phyloP scores from a whole-genome alignment of 2,113 vertebrate genomes.

The Triplophysa rosa region DNA sequence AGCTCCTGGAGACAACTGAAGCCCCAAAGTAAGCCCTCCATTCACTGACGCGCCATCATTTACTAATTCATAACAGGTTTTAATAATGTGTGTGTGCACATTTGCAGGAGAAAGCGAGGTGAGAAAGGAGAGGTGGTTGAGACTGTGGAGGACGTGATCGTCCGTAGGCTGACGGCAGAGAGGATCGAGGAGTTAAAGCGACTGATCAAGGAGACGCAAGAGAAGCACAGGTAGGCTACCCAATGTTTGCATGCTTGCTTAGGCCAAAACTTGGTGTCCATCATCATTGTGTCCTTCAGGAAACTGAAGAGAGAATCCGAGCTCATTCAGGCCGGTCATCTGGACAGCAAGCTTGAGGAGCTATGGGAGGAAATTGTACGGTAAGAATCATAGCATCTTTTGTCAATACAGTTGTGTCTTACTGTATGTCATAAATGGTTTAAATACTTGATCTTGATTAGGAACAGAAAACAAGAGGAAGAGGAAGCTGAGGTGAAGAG shows the following conservation, averaged over 20 bases:
- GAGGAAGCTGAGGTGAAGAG: slow-evolving; percentile 90
- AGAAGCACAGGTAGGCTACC: slow-evolving; percentile 84
- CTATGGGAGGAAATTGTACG: slow-evolving; percentile 87
- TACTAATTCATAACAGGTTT: background rate
- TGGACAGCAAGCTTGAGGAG: slow-evolving; percentile 88
- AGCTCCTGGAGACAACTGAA: slow-evolving; percentile 91
- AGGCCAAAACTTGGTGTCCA: background rate
- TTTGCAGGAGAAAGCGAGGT: slow-evolving; percentile 86
- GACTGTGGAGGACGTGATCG: slow-evolving; percentile 95
- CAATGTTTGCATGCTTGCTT: background rate
- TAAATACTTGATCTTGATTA: slow-evolving; percentile 36
- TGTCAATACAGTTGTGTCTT: background rate
- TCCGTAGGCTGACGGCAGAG: slow-evolving; percentile 88
- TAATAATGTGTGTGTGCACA: slow-evolving; percentile 49
- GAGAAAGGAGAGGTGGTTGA: slow-evolving; percentile 96
- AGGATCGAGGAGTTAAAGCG: slow-evolving; percentile 91
- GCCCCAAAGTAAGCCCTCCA: slow-evolving; percentile 87
- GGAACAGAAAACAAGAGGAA: slow-evolving; percentile 83
- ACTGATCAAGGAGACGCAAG: slow-evolving; percentile 92
- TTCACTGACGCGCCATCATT: background rate
- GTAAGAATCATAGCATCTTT: slow-evolving; percentile 70
- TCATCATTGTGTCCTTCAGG: slow-evolving; percentile 65
- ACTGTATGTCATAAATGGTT: slow-evolving; percentile 20
- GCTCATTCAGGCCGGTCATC: slow-evolving; percentile 89
- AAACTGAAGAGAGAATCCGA: slow-evolving; percentile 91